These are phyloP conservation scores for Patella depressa DNA, from an alignment of 2,888 invertebrate genomes.

Conservation along the genomic window DNA sequence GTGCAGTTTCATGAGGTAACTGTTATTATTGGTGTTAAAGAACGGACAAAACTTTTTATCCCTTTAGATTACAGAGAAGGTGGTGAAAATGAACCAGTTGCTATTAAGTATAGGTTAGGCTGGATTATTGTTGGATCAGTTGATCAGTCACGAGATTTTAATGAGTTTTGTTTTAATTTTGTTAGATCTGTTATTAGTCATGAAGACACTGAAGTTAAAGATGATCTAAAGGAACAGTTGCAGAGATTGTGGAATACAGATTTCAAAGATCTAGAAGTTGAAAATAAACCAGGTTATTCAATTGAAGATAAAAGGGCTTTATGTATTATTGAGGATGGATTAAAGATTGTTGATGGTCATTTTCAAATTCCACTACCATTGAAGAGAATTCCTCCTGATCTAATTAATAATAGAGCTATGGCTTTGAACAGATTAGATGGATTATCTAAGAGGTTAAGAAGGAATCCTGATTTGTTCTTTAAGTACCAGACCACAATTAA, in stretches of 20 bases:
- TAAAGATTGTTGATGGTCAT: not conserved
- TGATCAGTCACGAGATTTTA: not conserved
- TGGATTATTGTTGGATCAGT: not conserved
- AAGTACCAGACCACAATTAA: not conserved
- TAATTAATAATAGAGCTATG: not conserved
- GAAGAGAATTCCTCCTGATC: not conserved
- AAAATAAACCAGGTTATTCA: not conserved
- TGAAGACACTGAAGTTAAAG: not conserved
- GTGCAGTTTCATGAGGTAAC: not conserved
- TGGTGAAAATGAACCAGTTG: not conserved
- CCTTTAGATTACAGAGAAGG: not conserved
- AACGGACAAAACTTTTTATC: not conserved
- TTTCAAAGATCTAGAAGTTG: not conserved
- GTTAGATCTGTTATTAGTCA: not conserved
- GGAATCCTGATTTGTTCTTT: not conserved
- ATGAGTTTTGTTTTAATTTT: conserved; percentile 1
- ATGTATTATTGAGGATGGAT: not conserved
- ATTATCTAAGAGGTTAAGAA: not conserved
- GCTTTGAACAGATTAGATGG: not conserved
- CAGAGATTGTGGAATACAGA: not conserved
- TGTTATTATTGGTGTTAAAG: not conserved
- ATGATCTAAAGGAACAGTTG: not conserved
- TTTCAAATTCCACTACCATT: not conserved
- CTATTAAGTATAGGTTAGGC: not conserved
- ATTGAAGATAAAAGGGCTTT: not conserved